Evolutionary conservation across 2,888 invertebrate species (phyloP).

Genomic region (Agrochola macilenta): DNA sequence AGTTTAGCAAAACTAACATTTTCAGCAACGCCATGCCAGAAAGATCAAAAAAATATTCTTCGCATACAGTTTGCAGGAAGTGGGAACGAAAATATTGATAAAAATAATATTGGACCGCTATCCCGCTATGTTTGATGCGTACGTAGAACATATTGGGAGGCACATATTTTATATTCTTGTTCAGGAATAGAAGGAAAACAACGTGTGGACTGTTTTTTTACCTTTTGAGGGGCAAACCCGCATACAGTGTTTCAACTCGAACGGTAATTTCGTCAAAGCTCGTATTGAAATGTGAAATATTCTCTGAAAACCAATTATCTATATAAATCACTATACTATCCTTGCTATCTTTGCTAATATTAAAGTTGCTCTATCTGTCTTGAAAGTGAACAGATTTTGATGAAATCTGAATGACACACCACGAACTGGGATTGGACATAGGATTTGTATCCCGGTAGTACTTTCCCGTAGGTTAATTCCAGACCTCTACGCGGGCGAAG

Average conservation of each 20-base stretch:
- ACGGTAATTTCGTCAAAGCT: not conserved
- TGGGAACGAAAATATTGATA: conserved; percentile 50
- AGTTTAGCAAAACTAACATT: not conserved
- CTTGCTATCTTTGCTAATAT: no score
- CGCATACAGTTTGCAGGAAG: conserved; percentile 33
- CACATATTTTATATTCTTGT: conserved; percentile 35
- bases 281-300: not conserved
- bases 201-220: not conserved
- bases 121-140: conserved; percentile 27
- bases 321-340: no score
- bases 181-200: conserved; percentile 36
- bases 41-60: conserved; percentile 41
- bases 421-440: not conserved
- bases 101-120: conserved; percentile 45
- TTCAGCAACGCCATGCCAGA: not conserved
- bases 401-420: not conserved
- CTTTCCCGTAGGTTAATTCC: no score
- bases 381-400: no score
- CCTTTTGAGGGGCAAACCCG: not conserved
- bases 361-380: no score
- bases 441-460: not conserved
- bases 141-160: conserved; percentile 33
- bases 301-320: not conserved
- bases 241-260: not conserved
- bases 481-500: no score